Evolutionary conservation across 2,888 invertebrate species (phyloP).

Genomic region (Thymelicus sylvestris): DNA sequence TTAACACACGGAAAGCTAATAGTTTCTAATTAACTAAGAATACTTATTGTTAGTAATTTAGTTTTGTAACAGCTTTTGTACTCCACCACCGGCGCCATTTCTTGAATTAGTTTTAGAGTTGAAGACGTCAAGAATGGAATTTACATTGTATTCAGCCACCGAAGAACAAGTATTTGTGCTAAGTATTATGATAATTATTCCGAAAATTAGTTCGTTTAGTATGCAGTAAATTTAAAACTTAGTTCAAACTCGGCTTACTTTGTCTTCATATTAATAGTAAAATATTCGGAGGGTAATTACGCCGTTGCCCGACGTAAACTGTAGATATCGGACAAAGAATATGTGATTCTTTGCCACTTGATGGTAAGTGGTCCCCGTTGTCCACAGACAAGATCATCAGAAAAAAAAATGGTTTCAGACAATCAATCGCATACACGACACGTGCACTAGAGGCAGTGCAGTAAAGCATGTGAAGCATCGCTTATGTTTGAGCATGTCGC

Average conservation of each 20-base stretch:
- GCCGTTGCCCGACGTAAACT: no score
- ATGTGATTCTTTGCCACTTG: no score
- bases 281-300: no score
- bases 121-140: constrained; percentile 2
- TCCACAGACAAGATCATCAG: no score
- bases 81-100: not conserved
- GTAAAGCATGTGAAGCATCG: no score
- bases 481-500: no score
- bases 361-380: no score
- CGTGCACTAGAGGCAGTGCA: no score
- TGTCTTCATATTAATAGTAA: not conserved
- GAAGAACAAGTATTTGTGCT: not conserved
- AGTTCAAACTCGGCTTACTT: not conserved
- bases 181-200: constrained; percentile 15
- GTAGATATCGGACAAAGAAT: no score
- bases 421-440: no score
- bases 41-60: not conserved
- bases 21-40: not conserved
- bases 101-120: constrained; percentile 7
- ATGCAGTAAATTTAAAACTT: not conserved
- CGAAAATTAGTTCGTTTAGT: constrained; percentile 2
- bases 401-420: no score
- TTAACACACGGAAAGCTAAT: not conserved
- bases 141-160: not conserved
- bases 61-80: not conserved